Base-by-base conservation (phyloP, 2,113 vertebrate species). In the Poecilia latipinna region DNA sequence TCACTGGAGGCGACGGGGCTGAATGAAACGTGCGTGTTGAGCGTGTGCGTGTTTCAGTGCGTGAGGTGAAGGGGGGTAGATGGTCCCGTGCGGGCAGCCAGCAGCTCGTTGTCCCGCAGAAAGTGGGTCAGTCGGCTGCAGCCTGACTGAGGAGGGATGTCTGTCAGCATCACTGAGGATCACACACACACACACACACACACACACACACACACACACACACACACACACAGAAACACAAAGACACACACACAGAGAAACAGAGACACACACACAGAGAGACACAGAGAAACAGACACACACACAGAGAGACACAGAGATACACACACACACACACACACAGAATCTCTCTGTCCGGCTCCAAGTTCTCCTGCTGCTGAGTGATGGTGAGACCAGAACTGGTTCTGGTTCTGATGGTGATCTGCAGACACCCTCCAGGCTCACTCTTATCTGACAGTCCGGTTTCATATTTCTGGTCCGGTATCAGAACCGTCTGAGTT, bases 51-150 rank as follows among this genome's bases (percentile, higher is more conserved):
- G 72, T 3, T 42, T 24, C 57, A 6, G 37, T 32, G 22, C 1
- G 3, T 7, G 32, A 48, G n/a, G 54, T 26, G 8, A 22, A n/a
- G 15, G 19, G 8, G 66, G 60, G 35, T 54, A 68, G 39, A 75
- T 28, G 80, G 64, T 65, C 72, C 33, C 11, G 63, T 61, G 32
- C 57, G 12, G 74, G 78, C 84, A 68, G 80, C 64, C 22, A 75
- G 75, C 83, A 69, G 83, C 83, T 79, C 82, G 82, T 60, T 80
- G 90, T 89, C 74, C 26, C 75, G 83, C 65, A 37, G 87, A 90
- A 94, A 93, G 85, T 93, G 93, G 94, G 93, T 94, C 93, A 94
- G 80, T 75, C 79, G 77, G 85, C 86, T 89, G 90, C 82, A 77
- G 84, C 74, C 61, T 78, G 68, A 69, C 72, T 29, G 79, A 68